Conservation (phyloP, 2,797 vertebrate species). For the Clarias pachynema region DNA sequence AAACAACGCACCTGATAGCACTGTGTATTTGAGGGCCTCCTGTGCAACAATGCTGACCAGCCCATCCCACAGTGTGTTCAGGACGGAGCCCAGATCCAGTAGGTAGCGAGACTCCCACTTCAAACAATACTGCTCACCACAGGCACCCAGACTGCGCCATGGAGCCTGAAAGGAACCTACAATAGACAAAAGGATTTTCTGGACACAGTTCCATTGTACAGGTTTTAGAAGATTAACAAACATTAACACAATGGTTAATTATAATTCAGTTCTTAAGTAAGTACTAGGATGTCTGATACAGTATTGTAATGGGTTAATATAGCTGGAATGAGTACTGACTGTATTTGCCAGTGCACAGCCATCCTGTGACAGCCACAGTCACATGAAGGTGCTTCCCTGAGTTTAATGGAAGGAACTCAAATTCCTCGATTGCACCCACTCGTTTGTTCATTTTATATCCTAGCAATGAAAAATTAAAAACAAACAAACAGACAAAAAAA, state of each 20-base stretch:
- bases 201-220: not conserved
- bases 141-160: constrained; percentile 83
- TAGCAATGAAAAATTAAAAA: constrained; percentile 53
- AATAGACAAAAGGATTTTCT: not conserved
- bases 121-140: constrained; percentile 92
- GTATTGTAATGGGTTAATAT: not conserved
- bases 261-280: not conserved
- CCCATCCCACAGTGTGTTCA: constrained; percentile 88
- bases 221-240: not conserved
- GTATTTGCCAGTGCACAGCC: constrained; percentile 92
- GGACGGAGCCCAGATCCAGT: constrained; percentile 85
- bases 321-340: constrained; percentile 74
- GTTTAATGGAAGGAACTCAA: constrained; percentile 90
- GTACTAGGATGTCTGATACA: not conserved
- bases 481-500: not conserved
- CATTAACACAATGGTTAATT: not conserved
- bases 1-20: constrained; percentile 84
- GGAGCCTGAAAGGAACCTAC: constrained; percentile 86
- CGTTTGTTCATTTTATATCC: constrained; percentile 99
- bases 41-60: constrained; percentile 92
- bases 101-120: constrained; percentile 96
- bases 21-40: constrained; percentile 94
- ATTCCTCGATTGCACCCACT: constrained; percentile 95
- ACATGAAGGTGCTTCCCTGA: constrained; percentile 89
- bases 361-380: constrained; percentile 91